Base-by-base conservation (phyloP, 1,140 invertebrate genomes). In the Manduca sexta region DNA sequence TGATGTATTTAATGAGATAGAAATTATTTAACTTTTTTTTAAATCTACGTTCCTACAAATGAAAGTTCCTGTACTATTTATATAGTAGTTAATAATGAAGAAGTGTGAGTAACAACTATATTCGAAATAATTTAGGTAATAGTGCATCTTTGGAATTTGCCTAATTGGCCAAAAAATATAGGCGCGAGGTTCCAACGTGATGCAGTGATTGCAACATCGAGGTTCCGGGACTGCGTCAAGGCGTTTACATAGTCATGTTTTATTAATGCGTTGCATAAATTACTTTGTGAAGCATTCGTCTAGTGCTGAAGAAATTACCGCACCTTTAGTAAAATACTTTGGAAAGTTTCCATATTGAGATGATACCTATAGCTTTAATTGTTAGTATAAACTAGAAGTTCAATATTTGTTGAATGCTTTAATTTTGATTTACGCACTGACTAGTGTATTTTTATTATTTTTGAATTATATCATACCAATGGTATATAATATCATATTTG, bases 221-320 rank as follows among this genome's bases (percentile, higher is more conserved):
- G 0, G 4, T 8, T 33, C 37, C 31, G 33, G 40, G 48, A 45
- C 62, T 56, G 56, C 56, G 48, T 44, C 65, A 49, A 52, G 56
- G 60, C 57, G 49, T 67, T 62, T 59, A 60, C 64, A 59, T 60
- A 56, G 49, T 69, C 63, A 72, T 72, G 69, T 72, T 64, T 62
- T 68, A 62, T 64, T 69, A 66, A 69, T 69, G 62, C 39, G 52
- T 33, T 52, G 64, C 64, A 70, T 67, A 67, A 57, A 70, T 67
- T 70, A 69, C 49, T 56, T 59, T 59, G 57, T 62, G 60, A 60
- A 59, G 42, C 48, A 52, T 37, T 56, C 54, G 54, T 64, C 54
- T 60, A 58, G 56, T 51, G 52, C 46, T 21, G 30, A 60, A 56
- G 46, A 64, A 64, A 69, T 69, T 60, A 64, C 49, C 55, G 51